A percentile compares a stretch with the other conserved stretches of the same genome.
Conservation (phyloP, 1,140 invertebrate genomes). For the Holcopasites calliopsidis region DNA sequence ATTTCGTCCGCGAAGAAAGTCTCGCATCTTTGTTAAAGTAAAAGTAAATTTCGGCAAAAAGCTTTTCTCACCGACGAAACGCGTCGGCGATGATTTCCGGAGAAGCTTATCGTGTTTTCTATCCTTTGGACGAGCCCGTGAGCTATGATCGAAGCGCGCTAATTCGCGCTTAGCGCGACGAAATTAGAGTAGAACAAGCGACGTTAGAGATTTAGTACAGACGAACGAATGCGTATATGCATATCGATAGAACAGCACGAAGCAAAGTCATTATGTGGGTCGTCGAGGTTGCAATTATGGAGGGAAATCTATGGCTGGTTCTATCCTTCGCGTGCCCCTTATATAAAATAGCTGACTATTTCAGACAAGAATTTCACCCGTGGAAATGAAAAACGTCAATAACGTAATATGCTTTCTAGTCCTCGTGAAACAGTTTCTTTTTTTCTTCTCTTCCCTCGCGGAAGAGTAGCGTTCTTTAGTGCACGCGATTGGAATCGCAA, state of each 20-base stretch:
- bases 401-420: too few species aligned
- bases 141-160: neutral
- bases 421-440: neutral
- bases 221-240: neutral
- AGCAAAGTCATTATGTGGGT: constrained; percentile 48
- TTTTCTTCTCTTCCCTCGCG: neutral
- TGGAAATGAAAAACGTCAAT: neutral
- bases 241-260: constrained; percentile 16
- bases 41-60: neutral
- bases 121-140: neutral
- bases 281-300: constrained; percentile 51
- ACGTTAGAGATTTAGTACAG: constrained; percentile 6
- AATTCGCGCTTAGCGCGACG: neutral
- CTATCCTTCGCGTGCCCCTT: constrained; percentile 26
- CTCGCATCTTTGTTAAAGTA: neutral
- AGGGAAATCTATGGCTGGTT: constrained; percentile 63
- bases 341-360: neutral
- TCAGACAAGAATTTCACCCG: neutral
- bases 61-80: neutral
- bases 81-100: too few species aligned
- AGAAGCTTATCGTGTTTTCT: neutral
- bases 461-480: too few species aligned
- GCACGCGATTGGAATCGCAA: neutral
- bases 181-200: neutral
- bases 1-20: constrained; percentile 5